These are phyloP conservation scores for Actinia tenebrosa DNA, from an alignment of 64 coral and sea anemone genomes.

Conservation along the genomic window DNA sequence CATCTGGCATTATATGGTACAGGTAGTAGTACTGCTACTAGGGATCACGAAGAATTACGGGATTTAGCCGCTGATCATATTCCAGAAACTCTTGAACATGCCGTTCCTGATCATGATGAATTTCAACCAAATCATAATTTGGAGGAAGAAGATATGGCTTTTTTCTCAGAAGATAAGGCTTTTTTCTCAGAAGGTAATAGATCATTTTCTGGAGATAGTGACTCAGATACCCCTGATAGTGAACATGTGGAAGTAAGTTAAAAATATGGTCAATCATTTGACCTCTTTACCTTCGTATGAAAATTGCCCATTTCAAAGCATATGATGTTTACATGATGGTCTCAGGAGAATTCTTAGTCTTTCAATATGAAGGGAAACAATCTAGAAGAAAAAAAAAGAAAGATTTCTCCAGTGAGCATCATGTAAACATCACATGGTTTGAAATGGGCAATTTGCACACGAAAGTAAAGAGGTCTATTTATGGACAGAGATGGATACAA, in stretches of 20 bases:
- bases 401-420: no score
- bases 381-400: no score
- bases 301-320: no score
- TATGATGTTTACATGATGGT: no score
- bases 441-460: no score
- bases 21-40: not conserved
- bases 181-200: not conserved
- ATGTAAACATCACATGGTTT: not conserved
- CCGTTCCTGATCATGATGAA: not conserved
- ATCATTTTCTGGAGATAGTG: not conserved
- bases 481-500: not conserved
- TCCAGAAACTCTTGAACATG: constrained; percentile 4
- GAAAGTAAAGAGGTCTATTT: not conserved
- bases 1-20: constrained; percentile 8
- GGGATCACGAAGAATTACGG: not conserved
- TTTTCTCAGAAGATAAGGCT: not conserved
- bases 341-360: no score
- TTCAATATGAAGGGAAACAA: no score
- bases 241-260: not conserved
- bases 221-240: not conserved
- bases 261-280: not conserved
- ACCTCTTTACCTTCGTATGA: no score
- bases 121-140: not conserved
- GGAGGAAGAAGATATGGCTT: constrained; percentile 2
- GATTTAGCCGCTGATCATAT: not conserved